Conservation (phyloP, 2,113 vertebrate species). For the Xenotilapia longispinis region DNA sequence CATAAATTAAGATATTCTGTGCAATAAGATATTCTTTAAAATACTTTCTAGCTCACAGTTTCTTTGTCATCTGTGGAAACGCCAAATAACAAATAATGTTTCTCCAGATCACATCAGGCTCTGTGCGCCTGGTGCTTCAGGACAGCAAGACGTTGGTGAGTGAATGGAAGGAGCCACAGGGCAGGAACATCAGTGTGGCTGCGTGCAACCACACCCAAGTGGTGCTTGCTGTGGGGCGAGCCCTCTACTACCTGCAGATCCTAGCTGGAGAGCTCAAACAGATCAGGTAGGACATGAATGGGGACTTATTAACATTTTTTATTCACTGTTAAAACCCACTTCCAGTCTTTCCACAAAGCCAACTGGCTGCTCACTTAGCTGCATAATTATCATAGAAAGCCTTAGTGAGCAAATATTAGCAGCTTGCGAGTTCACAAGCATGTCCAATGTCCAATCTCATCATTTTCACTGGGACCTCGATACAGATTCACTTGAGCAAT, state of each 20-base stretch:
- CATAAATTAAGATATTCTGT: background rate
- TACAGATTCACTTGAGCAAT: background rate
- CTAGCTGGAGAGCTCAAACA: constrained; percentile 89
- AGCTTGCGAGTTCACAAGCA: background rate
- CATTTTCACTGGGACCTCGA: background rate
- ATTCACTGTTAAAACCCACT: background rate
- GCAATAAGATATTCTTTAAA: background rate
- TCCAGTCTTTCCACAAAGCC: background rate
- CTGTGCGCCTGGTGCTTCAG: constrained; percentile 90
- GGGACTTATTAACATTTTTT: background rate
- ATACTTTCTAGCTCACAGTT: background rate
- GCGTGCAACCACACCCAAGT: constrained; percentile 96
- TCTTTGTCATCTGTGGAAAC: background rate
- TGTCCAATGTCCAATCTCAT: background rate
- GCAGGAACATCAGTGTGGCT: constrained; percentile 95
- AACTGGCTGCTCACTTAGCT: background rate
- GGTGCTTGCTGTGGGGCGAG: constrained; percentile 91
- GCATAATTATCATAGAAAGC: background rate
- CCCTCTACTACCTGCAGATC: constrained; percentile 95
- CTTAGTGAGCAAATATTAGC: background rate
- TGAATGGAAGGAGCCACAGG: constrained; percentile 96
- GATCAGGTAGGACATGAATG: constrained; percentile 77
- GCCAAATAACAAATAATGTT: background rate
- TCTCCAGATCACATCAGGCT: constrained; percentile 90
- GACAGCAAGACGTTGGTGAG: constrained; percentile 91